phyloP scores from a whole-genome alignment of 2,797 vertebrate genomes.

The Micrastur ruficollis region DNA sequence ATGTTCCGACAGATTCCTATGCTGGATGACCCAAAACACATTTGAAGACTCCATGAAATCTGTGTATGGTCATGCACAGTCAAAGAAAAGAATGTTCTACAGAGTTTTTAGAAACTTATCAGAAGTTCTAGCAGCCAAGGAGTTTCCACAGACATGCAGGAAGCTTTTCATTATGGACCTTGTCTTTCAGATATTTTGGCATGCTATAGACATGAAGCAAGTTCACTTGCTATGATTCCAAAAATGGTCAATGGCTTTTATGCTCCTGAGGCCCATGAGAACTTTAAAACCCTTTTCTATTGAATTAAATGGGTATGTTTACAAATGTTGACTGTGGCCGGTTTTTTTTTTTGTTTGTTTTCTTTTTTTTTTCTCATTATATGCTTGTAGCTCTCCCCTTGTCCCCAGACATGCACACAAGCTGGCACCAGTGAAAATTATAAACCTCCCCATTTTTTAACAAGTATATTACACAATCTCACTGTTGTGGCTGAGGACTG shows the following conservation, averaged over 20 bases:
- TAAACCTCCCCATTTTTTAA: rapidly evolving
- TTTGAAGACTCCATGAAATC: not conserved
- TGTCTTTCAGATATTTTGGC: not conserved
- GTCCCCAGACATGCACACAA: not conserved
- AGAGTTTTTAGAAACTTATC: not conserved
- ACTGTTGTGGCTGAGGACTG: not conserved
- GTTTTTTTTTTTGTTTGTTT: no score
- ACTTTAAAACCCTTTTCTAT: not conserved
- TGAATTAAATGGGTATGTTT: not conserved
- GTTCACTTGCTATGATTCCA: not conserved
- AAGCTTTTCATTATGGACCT: not conserved
- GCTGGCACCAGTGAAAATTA: not conserved
- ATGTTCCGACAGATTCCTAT: not conserved
- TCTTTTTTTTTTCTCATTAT: not conserved
- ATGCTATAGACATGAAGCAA: not conserved
- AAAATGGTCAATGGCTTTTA: not conserved
- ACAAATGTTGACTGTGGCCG: not conserved
- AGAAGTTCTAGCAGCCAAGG: not conserved
- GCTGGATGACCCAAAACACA: not conserved
- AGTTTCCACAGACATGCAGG: not conserved
- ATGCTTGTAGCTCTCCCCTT: rapidly evolving
- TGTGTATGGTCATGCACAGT: not conserved
- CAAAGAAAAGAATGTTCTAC: not conserved
- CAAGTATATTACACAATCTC: not conserved
- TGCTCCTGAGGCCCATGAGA: not conserved